A percentile compares a stretch with the other conserved stretches of the same genome.
Evolutionary conservation across 2,797 vertebrate species (phyloP).

Genomic region (Meriones psammophilus): DNA sequence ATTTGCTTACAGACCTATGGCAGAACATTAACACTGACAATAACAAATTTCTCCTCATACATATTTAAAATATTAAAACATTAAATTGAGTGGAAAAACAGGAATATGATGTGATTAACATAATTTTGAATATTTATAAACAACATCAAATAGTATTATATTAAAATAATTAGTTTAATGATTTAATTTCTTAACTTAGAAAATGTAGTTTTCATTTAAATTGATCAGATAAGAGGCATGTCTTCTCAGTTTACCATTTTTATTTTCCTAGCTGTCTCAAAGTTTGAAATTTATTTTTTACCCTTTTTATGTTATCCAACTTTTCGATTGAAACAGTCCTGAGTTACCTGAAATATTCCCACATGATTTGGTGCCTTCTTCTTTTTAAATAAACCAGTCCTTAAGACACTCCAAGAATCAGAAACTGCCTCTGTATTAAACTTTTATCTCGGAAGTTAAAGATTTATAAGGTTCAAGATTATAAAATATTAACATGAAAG

Average conservation of each 20-base stretch:
- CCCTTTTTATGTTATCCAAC: conserved; percentile 48
- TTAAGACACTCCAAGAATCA: conserved; percentile 82
- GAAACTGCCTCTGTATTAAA: conserved; percentile 84
- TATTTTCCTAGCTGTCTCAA: conserved; percentile 44
- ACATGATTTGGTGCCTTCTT: conserved; percentile 76
- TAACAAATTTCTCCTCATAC: neutral
- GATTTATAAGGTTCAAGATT: conserved; percentile 87
- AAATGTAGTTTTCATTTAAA: conserved; percentile 64
- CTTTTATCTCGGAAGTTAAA: conserved; percentile 87
- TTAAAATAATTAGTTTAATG: neutral
- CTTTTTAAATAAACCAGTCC: conserved; percentile 75
- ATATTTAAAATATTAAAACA: neutral
- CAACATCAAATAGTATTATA: neutral
- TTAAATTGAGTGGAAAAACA: neutral
- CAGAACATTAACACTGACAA: neutral
- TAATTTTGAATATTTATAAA: neutral
- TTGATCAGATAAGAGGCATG: neutral
- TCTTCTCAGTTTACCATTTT: neutral
- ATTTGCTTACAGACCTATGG: neutral
- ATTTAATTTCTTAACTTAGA: conserved; percentile 39
- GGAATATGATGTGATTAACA: neutral
- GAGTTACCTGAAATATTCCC: conserved; percentile 84
- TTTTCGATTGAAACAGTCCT: conserved; percentile 71
- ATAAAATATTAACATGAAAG: conserved; percentile 88
- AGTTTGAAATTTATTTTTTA: conserved; percentile 70